Percentiles rank a stretch among this genome's conserved stretches.
Conservation (phyloP, 2,113 vertebrate genomes). For the Lagopus leucura region DNA sequence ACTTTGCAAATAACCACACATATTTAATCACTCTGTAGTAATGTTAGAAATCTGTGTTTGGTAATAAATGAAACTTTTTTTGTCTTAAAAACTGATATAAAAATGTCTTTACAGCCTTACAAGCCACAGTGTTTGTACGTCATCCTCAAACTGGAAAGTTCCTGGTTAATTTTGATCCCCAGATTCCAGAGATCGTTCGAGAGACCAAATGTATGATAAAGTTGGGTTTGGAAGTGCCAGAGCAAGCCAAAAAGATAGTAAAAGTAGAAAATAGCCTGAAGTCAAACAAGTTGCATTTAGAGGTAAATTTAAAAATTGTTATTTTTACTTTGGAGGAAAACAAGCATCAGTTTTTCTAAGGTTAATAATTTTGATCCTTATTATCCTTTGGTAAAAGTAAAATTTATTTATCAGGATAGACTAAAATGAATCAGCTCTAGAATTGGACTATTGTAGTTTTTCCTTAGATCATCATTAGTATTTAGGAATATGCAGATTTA, state of each 20-base stretch:
- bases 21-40: not conserved
- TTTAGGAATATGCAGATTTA: not conserved
- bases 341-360: not conserved
- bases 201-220: slow-evolving; percentile 86
- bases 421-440: not conserved
- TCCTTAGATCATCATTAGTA: not conserved
- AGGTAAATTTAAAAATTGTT: slow-evolving; percentile 71
- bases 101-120: slow-evolving; percentile 77
- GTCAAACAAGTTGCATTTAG: slow-evolving; percentile 70
- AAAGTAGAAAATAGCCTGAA: slow-evolving; percentile 78
- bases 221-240: slow-evolving; percentile 83
- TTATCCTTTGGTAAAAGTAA: not conserved
- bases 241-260: slow-evolving; percentile 78
- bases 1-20: not conserved
- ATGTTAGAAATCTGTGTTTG: not conserved
- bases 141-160: slow-evolving; percentile 81
- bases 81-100: not conserved
- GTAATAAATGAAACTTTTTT: not conserved
- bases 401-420: not conserved
- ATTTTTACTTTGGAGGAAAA: not conserved
- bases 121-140: slow-evolving; percentile 78
- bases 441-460: not conserved
- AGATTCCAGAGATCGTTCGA: slow-evolving; percentile 79
- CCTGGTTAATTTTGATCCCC: slow-evolving; percentile 85
- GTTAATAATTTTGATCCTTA: not conserved